Evolutionary conservation across 35 echinoderm and acorn worm genomes (phyloP), one percentile per base, ranked within the genome.

Genomic region (Holothuria glaberrima): DNA sequence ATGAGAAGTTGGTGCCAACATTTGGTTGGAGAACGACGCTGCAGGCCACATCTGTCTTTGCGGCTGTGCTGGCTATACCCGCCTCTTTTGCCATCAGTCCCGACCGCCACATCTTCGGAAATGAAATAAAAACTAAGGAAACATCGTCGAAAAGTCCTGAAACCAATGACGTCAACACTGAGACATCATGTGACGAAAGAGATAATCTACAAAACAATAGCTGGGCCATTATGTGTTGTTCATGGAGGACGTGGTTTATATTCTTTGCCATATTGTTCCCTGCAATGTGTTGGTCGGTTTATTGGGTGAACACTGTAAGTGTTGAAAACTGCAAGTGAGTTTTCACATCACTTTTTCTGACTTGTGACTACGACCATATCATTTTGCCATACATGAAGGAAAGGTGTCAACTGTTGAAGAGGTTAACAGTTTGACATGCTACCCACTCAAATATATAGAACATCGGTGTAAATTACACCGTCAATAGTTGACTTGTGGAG

Each of bases 291-390:
- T 78, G 74, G 74, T 78, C 74, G 6, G 74, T 78, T 0, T 78
- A 78, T 48, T 78, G 74, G 74, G n/a, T 78, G 4, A 78, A 78
- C 41, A 26, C 41, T n/a, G 74, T 78, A 48, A 48, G 74, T 78
- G 50, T 29, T 20, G 36, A 41, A 41, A 41, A 4, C 36, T 41
- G n/a, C n/a, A n/a, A n/a, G n/a, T n/a, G n/a, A n/a, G n/a, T n/a
- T n/a, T n/a, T n/a, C n/a, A n/a, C n/a, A n/a, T n/a, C n/a, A n/a
- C n/a, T n/a, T n/a, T n/a, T n/a, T n/a, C n/a, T n/a, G n/a, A n/a
- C n/a, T n/a, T n/a, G n/a, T n/a, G n/a, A n/a, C n/a, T n/a, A n/a
- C n/a, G n/a, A n/a, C n/a, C n/a, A n/a, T n/a, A n/a, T n/a, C n/a
- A n/a, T n/a, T n/a, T n/a, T n/a, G n/a, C n/a, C n/a, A n/a, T n/a